Base-by-base conservation (phyloP, 2,797 vertebrate genomes). In the Anguilla megastoma region DNA sequence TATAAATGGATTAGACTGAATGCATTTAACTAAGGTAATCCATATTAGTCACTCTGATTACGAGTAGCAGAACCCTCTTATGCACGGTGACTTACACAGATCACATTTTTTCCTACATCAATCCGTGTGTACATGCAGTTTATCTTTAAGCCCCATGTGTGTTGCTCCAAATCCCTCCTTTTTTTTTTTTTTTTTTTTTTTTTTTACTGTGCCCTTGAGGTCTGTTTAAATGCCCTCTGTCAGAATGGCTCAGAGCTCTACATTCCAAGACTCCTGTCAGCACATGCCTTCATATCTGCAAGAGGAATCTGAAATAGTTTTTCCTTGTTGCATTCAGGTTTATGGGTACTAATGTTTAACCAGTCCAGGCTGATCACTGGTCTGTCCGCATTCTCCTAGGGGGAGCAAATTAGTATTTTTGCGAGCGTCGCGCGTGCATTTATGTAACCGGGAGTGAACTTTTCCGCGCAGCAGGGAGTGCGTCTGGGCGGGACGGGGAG, bases 211-310 rank as follows among this genome's bases (percentile, higher is more conserved):
- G 41, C 83, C 83, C 52, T 18, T 56, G n/a, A 33, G 83, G 2
- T 84, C 9, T 84, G n/a, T 54, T 16, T 84, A 84, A 54, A 56
- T 84, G 83, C 27, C 10, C 52, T 58, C n/a, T 5, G 8, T 54
- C 18, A 14, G 83, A 33, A 58, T 33, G 83, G 21, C 50, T 84
- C 83, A 33, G 24, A 54, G 83, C 84, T 71, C 45, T 10, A 63
- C 85, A 87, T 87, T 87, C 86, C 86, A 60, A 2, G 54, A 84
- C n/a, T 83, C 86, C 56, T 87, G 86, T 84, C 86, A 45, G n/a
- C n/a, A 56, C 86, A 84, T 5, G 86, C 80, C 50, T 30, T 16
- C 27, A 36, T 58, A 52, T 58, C 52, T 18, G 27, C 36, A 2
- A 1, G n/a, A 56, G 52, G 83, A 84, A 58, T 56, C 33, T 58